Evolutionary conservation across 2,888 invertebrate genomes (phyloP), one percentile per base, ranked within the genome.

Genomic region (Torymus aiolomorphi): DNA sequence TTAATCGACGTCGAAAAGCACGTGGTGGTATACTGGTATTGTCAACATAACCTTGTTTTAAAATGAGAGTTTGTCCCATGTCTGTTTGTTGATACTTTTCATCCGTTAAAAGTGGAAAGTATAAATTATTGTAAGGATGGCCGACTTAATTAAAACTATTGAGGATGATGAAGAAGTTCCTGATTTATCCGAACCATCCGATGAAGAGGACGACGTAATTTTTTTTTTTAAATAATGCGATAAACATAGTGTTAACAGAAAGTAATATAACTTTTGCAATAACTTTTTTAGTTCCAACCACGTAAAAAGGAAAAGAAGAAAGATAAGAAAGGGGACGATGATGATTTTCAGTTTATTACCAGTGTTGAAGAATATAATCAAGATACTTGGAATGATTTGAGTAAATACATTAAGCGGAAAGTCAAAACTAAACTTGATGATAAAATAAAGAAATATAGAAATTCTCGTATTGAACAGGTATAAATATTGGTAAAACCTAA

Each of bases 341-440:
- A 93, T n/a, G 93, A 93, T 51, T 97, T 97, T 87, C 92, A 95
- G 84, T 97, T 97, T 92, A 94, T 95, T 54, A 93, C 94, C 13
- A 94, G 94, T 16, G 93, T 93, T 0, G 94, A 94, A 80, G 96
- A 97, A 84, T 96, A 96, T 88, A 96, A 96, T 88, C 89, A 94
- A 91, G 95, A 96, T 87, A 94, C 95, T 4, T 95, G 96, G 96
- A 94, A 95, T 88, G 94, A 96, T 90, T 88, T 96, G 31, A 93
- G 94, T 86, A 96, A 95, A 86, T 96, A 96, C 89, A 93, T 96
- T 0, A 95, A 95, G 87, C 93, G 96, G 54, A 96, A 96, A 91
- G 95, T 94, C 0, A 95, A 95, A 85, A 93, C 94, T 16, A 96
- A 96, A 85, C 92, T 96, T 1, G 97, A 97, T 89, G 97, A 97